Conservation (phyloP, 1,140 invertebrate species). For the Psix sp. region DNA sequence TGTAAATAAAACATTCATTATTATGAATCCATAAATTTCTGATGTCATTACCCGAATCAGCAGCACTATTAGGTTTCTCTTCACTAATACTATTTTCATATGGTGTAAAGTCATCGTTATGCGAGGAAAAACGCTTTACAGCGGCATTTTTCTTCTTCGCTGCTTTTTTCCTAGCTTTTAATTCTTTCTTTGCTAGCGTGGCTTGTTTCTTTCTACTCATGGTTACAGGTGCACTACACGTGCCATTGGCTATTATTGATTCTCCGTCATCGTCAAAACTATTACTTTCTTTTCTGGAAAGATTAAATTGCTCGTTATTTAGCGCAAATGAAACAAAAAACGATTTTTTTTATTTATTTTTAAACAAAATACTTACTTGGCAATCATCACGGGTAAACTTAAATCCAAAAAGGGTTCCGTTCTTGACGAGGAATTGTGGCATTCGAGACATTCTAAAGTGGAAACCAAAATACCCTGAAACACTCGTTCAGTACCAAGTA, state of each 20-base stretch:
- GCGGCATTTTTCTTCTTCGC: conserved; percentile 49
- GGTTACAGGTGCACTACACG: not conserved
- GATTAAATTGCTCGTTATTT: conserved; percentile 69
- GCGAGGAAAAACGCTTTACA: not conserved
- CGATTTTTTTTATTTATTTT: no score
- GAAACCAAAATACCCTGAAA: conserved; percentile 94
- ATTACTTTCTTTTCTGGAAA: conserved; percentile 80
- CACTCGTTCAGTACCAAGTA: conserved; percentile 85
- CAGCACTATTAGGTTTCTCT: conserved; percentile 56
- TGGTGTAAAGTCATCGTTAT: conserved; percentile 34
- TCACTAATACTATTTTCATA: conserved; percentile 60
- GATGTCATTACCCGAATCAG: conserved; percentile 25
- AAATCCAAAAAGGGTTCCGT: conserved; percentile 96
- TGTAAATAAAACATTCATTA: no score
- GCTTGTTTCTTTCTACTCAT: not conserved
- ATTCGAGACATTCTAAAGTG: conserved; percentile 92
- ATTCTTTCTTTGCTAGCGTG: not conserved
- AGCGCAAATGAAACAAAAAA: no score
- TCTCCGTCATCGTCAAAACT: not conserved
- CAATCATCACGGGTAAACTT: conserved; percentile 89
- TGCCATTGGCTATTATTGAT: not conserved
- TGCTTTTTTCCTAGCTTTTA: not conserved
- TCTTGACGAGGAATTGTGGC: conserved; percentile 88
- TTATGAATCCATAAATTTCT: no score
- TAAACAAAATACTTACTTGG: no score